Evolutionary conservation across 2,113 vertebrate species (phyloP).

Genomic region (human): GRCh38 chr12:15415001-15415500

Average conservation of each 20-base stretch:
- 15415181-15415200: not conserved
- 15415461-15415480: no score
- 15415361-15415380: not conserved
- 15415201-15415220: not conserved
- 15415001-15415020: not conserved
- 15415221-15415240: not conserved
- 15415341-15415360: not conserved
- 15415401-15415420: no score
- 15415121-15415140: not conserved
- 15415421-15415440: no score
- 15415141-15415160: not conserved
- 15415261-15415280: not conserved
- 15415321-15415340: not conserved
- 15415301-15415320: not conserved
- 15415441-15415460: no score
- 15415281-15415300: not conserved
- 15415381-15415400: no score
- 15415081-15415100: not conserved
- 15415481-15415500: no score
- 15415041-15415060: not conserved
- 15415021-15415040: not conserved
- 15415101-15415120: not conserved
- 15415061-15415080: rapidly evolving
- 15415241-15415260: not conserved
- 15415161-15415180: not conserved